Evolutionary conservation across 1,140 invertebrate genomes (phyloP), one percentile per base, ranked within the genome.

Genomic region (Acromyrmex echinatior): DNA sequence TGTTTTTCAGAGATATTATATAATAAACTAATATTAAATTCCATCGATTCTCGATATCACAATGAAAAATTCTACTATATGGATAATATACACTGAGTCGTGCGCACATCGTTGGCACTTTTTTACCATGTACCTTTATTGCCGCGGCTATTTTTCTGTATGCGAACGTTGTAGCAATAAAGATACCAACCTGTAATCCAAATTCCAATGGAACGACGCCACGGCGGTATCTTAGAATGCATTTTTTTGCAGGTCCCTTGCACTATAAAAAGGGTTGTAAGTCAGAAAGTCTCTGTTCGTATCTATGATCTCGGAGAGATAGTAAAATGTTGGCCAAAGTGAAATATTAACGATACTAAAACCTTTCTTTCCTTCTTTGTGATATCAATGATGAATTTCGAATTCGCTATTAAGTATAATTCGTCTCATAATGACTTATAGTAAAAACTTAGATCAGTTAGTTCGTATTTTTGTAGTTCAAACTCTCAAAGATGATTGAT

Each of bases 21-120:
- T 51, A 74, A 82, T 71, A 90, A 90, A 90, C 79, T 90, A 82
- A 90, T 87, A 87, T 90, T 85, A 87, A 90, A 85, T 65, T 85
- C 60, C 53, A 90, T 90, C 86, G 89, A 87, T 87, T 87, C 10
- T 56, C 88, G 21, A 80, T 90, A 85, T 70, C 74, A 28, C 2
- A 25, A 62, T 14, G 65, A 63, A 76, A 85, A 70, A 73, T 68
- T 56, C 51, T 39, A 28, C 53, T 53, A 73, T 28, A 10, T 45
- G 9, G 14, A 49, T 28, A 74, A 78, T 86, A 25, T 60, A 58
- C 53, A n/a, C 28, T 21, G 3, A n/a, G n/a, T 18, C 63, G 73
- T 58, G 5, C n/a, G 25, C 25, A 25, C 25, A 18, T 18, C 21
- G 35, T 76, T 63, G 45, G 31, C 74, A 66, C 71, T 60, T 78